Evolutionary conservation across 92 coral and sea anemone species (phyloP).

Genomic region (Muricea muricata): DNA sequence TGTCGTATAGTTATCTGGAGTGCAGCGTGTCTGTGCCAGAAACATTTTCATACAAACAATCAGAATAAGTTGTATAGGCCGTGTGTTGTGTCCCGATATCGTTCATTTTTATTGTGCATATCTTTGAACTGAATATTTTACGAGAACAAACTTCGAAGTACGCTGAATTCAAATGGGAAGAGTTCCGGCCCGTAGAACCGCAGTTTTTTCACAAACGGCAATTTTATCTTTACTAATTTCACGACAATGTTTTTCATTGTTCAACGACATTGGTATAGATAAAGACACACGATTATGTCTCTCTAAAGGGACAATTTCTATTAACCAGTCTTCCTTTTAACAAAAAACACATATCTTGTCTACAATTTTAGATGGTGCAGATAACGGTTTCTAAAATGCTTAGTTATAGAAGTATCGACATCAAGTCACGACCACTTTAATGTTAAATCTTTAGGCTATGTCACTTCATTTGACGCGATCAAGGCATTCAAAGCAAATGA

Average conservation of each 20-base stretch:
- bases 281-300: neutral
- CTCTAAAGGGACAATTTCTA: neutral
- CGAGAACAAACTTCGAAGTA: neutral
- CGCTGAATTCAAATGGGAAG: neutral
- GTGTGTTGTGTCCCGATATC: neutral
- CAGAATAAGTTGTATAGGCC: too few relatives aligned
- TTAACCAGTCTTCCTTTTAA: slow-evolving; percentile 4
- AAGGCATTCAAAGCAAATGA: neutral
- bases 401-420: neutral
- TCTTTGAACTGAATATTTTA: neutral
- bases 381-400: neutral
- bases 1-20: too few relatives aligned
- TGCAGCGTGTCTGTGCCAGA: too few relatives aligned
- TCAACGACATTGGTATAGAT: neutral
- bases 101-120: neutral
- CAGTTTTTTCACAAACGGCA: neutral
- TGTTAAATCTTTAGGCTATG: neutral
- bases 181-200: neutral
- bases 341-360: neutral
- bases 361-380: neutral
- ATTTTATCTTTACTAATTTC: neutral
- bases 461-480: neutral
- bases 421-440: neutral
- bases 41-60: too few relatives aligned
- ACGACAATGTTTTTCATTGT: neutral